These are phyloP conservation scores for Pseudorhiza aurosa DNA, from an alignment of 30 jellyfish, hydroid and myxozoan species.

Conservation along the genomic window DNA sequence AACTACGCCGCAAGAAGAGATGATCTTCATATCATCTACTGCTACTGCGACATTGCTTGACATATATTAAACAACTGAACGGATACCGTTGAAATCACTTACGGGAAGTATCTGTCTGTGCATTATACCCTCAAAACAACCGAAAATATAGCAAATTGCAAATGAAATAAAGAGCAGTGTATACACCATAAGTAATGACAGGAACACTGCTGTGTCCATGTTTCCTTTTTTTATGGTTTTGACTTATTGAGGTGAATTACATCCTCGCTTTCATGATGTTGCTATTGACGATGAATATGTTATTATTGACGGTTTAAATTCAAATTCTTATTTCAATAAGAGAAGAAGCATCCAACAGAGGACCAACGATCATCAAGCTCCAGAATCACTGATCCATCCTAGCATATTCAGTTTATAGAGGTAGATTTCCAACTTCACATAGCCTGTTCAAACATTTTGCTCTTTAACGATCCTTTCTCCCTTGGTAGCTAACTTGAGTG, in stretches of 20 bases:
- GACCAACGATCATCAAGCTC: no score
- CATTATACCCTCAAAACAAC: conserved; percentile 1
- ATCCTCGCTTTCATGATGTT: conserved; percentile 6
- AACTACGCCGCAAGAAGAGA: no score
- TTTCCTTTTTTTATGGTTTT: not conserved
- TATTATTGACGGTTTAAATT: conserved; percentile 1
- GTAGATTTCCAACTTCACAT: no score
- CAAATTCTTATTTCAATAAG: not conserved
- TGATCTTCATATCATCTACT: no score
- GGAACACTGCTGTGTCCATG: conserved; percentile 19
- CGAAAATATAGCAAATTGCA: not conserved
- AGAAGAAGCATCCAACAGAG: no score
- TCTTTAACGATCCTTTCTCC: no score
- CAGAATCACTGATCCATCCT: no score
- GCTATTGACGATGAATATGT: not conserved
- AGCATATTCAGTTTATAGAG: no score
- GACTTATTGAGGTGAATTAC: not conserved
- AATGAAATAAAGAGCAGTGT: not conserved
- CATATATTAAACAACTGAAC: no score
- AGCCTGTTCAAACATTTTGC: no score
- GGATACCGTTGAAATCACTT: conserved; percentile 18
- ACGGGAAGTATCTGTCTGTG: not conserved
- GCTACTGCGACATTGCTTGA: no score
- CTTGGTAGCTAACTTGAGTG: no score
- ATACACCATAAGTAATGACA: not conserved